Percentiles rank a stretch among this genome's conserved stretches.
Evolutionary conservation across 2,888 invertebrate species (phyloP).

Genomic region (Stenchaetothrips biformis): DNA sequence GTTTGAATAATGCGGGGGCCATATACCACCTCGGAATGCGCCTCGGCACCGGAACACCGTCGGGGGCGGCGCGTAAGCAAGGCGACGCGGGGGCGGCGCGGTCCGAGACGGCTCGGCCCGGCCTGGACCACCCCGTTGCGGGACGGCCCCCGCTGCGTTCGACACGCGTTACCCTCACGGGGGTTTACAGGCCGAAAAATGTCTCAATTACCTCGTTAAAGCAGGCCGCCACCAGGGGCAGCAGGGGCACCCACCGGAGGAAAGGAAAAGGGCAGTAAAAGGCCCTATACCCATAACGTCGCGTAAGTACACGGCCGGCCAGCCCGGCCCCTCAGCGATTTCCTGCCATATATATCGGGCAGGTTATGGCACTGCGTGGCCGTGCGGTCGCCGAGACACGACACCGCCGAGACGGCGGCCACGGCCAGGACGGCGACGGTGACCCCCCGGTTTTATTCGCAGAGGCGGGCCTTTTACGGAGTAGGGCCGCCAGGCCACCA

Average conservation of each 20-base stretch:
- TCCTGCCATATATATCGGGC: conserved; percentile 19
- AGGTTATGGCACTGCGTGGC: too few species aligned
- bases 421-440: too few species aligned
- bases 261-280: not conserved
- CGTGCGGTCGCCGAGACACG: too few species aligned
- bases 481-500: not conserved
- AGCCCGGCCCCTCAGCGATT: not conserved
- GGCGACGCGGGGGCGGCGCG: too few species aligned
- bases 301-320: not conserved
- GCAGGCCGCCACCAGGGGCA: not conserved
- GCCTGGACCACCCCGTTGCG: not conserved
- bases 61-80: too few species aligned
- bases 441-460: too few species aligned
- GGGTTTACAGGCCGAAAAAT: conserved; percentile 16
- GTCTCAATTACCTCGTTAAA: conserved; percentile 21
- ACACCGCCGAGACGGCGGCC: too few species aligned
- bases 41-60: too few species aligned
- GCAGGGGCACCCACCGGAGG: not conserved
- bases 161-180: not conserved
- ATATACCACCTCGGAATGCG: not conserved
- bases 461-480: too few species aligned
- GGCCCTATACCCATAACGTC: not conserved
- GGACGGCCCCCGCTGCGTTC: not conserved
- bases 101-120: not conserved
- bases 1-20: conserved; percentile 10